These are phyloP conservation scores for Meloe dianella DNA, from an alignment of 2,888 invertebrate genomes.

Conservation along the genomic window DNA sequence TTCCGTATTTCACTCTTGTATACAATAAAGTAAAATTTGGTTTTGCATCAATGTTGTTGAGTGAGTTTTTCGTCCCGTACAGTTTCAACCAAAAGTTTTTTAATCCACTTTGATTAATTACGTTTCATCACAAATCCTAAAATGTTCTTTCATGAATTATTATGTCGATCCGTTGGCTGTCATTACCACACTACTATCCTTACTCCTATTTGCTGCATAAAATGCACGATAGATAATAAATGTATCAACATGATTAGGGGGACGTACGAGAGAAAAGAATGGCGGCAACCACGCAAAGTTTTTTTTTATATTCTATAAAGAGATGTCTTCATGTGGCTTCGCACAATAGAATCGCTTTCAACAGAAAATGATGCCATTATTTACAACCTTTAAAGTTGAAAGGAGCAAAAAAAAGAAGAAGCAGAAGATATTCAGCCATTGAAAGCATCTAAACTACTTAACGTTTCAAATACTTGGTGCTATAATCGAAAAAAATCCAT, in stretches of 20 bases:
- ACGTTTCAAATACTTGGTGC: conserved; percentile 9
- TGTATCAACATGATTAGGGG: conserved; percentile 37
- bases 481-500: conserved; percentile 16
- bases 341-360: conserved; percentile 45
- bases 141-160: conserved; percentile 42
- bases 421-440: conserved; percentile 38
- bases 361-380: conserved; percentile 48
- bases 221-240: conserved; percentile 35
- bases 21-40: conserved; percentile 33
- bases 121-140: conserved; percentile 38
- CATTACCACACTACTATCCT: not conserved
- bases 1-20: conserved; percentile 13
- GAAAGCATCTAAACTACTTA: conserved; percentile 38
- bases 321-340: conserved; percentile 46
- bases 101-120: conserved; percentile 47
- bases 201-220: not conserved
- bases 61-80: conserved; percentile 20
- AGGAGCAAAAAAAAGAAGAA: conserved; percentile 36
- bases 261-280: conserved; percentile 21
- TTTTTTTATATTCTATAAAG: conserved; percentile 38
- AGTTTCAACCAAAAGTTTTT: conserved; percentile 40
- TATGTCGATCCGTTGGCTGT: conserved; percentile 27
- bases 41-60: conserved; percentile 32
- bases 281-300: conserved; percentile 28
- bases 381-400: conserved; percentile 46